Base-by-base conservation (phyloP, 1,140 invertebrate genomes). In the Hypothenemus hampei region DNA sequence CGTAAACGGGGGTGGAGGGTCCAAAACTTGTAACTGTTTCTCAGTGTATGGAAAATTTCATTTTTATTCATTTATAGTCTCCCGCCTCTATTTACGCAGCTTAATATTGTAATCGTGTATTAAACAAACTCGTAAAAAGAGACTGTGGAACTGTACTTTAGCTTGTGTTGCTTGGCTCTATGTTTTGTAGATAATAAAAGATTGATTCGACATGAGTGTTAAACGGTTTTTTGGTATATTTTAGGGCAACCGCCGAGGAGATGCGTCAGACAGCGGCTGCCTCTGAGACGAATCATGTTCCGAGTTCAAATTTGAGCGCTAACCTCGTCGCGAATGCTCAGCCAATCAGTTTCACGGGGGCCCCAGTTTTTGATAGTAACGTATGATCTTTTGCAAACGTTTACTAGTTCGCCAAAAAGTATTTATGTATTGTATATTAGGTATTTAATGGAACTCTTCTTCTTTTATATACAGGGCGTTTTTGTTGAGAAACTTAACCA, bases 281-380 rank as follows among this genome's bases (percentile, higher is more conserved):
- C 65, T 57, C 15, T 51, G 49, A 57, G 61, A 8, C 15, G 19
- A 24, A 21, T 35, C 19, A 21, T 6, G 44, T 11, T n/a, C 57
- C 61, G 19, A 49, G 46, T 50, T 59, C 69, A 51, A 66, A 65
- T 54, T 75, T 75, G 70, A 78, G 78, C 61, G 80, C 84, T 59
- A 85, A 79, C 61, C 79, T 88, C 67, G 85, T 88, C 62, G 78
- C 82, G 67, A 86, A 87, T 76, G 84, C 84, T 67, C 82, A 86
- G 72, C 84, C 85, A 35, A 81, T 86, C 68, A 80, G 81, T 70
- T 79, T 86, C 61, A 82, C 85, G 53, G 79, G 76, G 60, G 76
- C 78, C 62, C 84, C 85, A 36, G 71, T 67, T 50, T 69, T 62
- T 47, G 78, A 80, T 63, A 82, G 80, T 65, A 81, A 81, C 72